Evolutionary conservation across 2,797 vertebrate genomes (phyloP).

Genomic region (Tokudaia muenninki): DNA sequence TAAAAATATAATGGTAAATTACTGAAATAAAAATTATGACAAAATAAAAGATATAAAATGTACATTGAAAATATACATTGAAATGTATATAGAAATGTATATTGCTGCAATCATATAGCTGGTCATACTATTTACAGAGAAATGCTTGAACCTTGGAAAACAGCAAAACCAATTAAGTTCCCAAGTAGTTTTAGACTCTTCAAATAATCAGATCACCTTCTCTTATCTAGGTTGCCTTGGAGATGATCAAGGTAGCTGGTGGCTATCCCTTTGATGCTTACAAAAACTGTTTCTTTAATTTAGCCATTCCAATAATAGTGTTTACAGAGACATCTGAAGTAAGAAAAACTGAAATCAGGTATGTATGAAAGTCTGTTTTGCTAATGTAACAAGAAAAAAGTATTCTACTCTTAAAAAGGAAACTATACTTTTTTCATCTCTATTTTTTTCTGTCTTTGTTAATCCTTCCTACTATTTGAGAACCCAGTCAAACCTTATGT

Average conservation of each 20-base stretch:
- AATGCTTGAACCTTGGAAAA: constrained; percentile 13
- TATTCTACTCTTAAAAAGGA: constrained; percentile 34
- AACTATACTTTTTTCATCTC: constrained; percentile 17
- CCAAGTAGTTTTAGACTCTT: constrained; percentile 10
- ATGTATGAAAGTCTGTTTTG: constrained; percentile 66
- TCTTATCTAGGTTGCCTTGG: constrained; percentile 93
- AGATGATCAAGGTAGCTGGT: constrained; percentile 96
- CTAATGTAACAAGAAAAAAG: constrained; percentile 49
- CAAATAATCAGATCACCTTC: constrained; percentile 58
- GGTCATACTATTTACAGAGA: constrained; percentile 40
- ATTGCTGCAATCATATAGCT: neutral
- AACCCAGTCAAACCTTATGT: neutral
- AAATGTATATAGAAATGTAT: constrained; percentile 40
- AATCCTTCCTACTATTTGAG: neutral
- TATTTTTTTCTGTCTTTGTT: constrained; percentile 6
- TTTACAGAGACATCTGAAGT: constrained; percentile 95
- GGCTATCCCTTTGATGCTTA: constrained; percentile 93
- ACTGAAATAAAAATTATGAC: constrained; percentile 18
- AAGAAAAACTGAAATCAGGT: constrained; percentile 96
- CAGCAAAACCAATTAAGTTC: neutral
- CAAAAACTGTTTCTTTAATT: constrained; percentile 98
- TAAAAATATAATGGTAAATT: neutral
- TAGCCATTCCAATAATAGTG: constrained; percentile 97
- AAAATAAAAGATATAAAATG: neutral
- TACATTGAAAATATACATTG: neutral